Percentiles rank a stretch among this genome's conserved stretches.
These are phyloP conservation scores for Synergus japonicus DNA, from an alignment of 2,888 invertebrate species.

Conservation along the genomic window DNA sequence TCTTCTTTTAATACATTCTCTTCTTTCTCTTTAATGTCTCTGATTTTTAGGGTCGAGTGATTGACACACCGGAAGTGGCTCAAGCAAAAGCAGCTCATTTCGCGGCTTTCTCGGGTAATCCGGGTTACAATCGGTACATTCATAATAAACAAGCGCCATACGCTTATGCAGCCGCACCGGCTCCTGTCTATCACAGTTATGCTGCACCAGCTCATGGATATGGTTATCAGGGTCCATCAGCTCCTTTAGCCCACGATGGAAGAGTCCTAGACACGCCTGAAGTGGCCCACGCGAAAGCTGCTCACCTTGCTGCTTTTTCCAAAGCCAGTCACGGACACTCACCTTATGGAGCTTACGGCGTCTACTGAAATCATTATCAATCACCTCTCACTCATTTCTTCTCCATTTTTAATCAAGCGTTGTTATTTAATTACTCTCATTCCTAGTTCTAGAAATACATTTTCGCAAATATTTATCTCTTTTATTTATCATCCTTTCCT, in stretches of 20 bases:
- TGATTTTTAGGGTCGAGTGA: constrained; percentile 46
- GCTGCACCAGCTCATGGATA: constrained; percentile 55
- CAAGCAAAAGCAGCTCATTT: constrained; percentile 47
- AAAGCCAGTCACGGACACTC: constrained; percentile 21
- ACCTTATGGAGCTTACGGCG: constrained; percentile 4
- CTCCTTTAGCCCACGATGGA: constrained; percentile 66
- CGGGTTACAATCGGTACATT: neutral
- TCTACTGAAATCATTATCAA: neutral
- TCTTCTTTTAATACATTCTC: too few relatives aligned
- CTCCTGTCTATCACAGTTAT: constrained; percentile 44
- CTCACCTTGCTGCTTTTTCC: constrained; percentile 55
- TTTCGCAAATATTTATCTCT: neutral
- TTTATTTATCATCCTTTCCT: neutral
- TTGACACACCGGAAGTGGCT: constrained; percentile 55
- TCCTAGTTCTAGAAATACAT: neutral
- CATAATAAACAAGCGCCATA: constrained; percentile 16
- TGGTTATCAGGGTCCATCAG: constrained; percentile 64
- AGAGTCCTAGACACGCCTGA: constrained; percentile 68
- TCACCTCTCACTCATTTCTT: neutral
- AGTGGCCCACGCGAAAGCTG: constrained; percentile 67
- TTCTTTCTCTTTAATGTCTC: neutral
- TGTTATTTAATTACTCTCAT: constrained; percentile 12
- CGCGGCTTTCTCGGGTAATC: constrained; percentile 16
- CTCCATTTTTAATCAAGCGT: neutral
- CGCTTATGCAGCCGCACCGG: constrained; percentile 41